These are phyloP conservation scores for Hydrotaea diabolus DNA, from an alignment of 2,888 invertebrate genomes.

Conservation along the genomic window DNA sequence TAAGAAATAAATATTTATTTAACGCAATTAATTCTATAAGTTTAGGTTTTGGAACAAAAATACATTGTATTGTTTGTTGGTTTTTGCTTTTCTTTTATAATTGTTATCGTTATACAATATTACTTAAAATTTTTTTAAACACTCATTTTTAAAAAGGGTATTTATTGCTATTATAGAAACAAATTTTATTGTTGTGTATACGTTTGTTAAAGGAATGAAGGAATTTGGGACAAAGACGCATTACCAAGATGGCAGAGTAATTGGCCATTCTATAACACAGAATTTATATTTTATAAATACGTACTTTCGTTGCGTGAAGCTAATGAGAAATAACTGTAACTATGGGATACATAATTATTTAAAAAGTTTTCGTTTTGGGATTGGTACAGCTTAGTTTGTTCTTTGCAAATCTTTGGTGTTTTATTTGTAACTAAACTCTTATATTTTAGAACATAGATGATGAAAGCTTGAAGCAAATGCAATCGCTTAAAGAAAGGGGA, in stretches of 20 bases:
- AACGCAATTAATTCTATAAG: constrained; percentile 24
- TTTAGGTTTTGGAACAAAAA: constrained; percentile 28
- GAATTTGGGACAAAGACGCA: neutral
- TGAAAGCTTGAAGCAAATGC: no score
- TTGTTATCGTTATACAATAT: constrained; percentile 34
- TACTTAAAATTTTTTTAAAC: constrained; percentile 26
- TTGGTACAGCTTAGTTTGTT: no score
- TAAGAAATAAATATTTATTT: constrained; percentile 33
- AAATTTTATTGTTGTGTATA: neutral
- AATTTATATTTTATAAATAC: no score
- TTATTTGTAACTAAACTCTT: no score
- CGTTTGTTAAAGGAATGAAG: constrained; percentile 17
- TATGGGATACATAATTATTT: no score
- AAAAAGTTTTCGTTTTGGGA: no score
- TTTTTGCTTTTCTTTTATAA: constrained; percentile 7
- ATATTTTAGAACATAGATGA: no score
- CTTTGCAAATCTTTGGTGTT: no score
- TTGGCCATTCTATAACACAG: neutral
- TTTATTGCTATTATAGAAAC: constrained; percentile 26
- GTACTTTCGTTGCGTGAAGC: no score
- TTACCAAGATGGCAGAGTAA: neutral
- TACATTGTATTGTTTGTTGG: constrained; percentile 21
- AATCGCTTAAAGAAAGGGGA: no score
- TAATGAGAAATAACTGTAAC: no score
- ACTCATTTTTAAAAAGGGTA: constrained; percentile 24